Conservation (phyloP, 2,888 invertebrate species). For the Heliconius sara region DNA sequence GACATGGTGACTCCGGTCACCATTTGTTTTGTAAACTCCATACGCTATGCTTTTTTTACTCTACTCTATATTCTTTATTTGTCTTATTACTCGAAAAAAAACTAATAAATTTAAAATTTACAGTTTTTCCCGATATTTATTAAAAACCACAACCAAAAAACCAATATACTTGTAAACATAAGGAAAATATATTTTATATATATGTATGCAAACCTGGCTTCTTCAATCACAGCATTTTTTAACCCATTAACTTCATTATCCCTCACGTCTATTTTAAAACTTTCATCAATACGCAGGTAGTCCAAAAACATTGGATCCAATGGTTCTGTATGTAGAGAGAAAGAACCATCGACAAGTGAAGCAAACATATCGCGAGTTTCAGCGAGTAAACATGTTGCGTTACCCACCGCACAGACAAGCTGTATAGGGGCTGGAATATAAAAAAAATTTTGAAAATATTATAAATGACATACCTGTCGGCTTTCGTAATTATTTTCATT, state of each 20-base stretch:
- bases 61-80: background rate
- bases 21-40: background rate
- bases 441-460: background rate
- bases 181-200: background rate
- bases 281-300: background rate
- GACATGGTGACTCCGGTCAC: background rate
- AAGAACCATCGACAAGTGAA: background rate
- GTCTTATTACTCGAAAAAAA: background rate
- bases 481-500: too few species aligned
- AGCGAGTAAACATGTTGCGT: background rate
- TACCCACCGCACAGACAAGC: background rate
- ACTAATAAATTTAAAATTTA: background rate
- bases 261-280: background rate
- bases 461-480: too few species aligned
- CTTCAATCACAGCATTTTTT: slow-evolving; percentile 1
- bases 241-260: slow-evolving; percentile 19
- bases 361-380: background rate
- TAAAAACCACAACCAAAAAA: background rate
- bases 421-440: background rate
- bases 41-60: background rate
- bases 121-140: background rate
- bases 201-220: slow-evolving; percentile 3
- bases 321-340: slow-evolving; percentile 1
- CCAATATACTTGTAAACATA: background rate
- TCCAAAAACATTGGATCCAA: slow-evolving; percentile 26